Percentiles rank a stretch among this genome's conserved stretches.
These are phyloP conservation scores for Amblyraja radiata DNA, from an alignment of 2,797 vertebrate genomes.

Conservation along the genomic window DNA sequence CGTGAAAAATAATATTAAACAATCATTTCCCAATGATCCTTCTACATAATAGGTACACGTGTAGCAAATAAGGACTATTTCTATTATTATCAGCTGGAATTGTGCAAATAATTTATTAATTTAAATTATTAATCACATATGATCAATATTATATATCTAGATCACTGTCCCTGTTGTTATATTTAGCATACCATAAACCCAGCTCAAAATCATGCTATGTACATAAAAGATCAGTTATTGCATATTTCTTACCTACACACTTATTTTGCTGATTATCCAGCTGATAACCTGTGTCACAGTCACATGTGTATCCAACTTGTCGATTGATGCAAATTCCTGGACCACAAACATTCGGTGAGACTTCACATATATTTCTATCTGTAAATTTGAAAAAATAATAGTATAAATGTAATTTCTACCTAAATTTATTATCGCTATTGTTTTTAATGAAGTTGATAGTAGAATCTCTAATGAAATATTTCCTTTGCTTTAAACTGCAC, in stretches of 20 bases:
- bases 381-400: background rate
- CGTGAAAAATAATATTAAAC: background rate
- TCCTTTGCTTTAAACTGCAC: background rate
- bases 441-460: background rate
- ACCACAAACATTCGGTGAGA: constrained; percentile 67
- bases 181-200: background rate
- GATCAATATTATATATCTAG: background rate
- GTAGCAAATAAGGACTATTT: background rate
- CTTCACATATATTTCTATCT: constrained; percentile 47
- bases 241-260: constrained; percentile 68
- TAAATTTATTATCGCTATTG: background rate
- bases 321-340: constrained; percentile 69
- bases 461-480: background rate
- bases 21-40: background rate
- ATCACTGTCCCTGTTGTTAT: background rate
- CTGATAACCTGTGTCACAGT: constrained; percentile 70
- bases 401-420: background rate
- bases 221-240: background rate
- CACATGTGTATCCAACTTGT: constrained; percentile 71
- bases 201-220: background rate
- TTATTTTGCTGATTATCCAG: constrained; percentile 65
- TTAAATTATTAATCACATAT: background rate
- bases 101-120: background rate
- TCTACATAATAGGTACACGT: background rate
- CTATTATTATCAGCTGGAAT: background rate